Conservation (phyloP, 2,888 invertebrate genomes). For the Syrista parreyssii region DNA sequence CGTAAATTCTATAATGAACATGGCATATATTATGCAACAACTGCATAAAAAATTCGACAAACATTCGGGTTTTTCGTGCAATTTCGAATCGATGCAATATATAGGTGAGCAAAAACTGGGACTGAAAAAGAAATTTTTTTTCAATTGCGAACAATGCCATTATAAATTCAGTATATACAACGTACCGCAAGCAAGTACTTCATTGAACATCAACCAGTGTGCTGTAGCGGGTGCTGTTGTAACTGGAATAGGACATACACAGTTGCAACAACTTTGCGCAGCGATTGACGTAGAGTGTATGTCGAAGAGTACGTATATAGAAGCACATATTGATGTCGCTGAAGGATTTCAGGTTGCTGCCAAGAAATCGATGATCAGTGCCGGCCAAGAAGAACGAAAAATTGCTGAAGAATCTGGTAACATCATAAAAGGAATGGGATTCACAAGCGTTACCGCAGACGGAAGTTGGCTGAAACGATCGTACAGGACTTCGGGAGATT, state of each 20-base stretch:
- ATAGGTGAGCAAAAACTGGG: no score
- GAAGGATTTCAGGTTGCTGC: not conserved
- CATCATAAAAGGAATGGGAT: not conserved
- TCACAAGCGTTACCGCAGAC: not conserved
- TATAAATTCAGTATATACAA: no score
- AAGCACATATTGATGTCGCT: not conserved
- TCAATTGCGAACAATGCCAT: no score
- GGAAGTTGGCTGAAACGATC: not conserved
- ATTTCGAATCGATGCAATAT: no score
- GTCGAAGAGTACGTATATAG: not conserved
- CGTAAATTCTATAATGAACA: no score
- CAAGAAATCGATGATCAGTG: not conserved
- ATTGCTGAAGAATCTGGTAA: not conserved
- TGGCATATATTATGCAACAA: no score
- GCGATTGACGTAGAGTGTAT: not conserved
- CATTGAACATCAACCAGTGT: no score
- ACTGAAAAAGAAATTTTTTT: no score
- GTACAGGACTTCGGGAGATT: not conserved
- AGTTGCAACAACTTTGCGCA: not conserved
- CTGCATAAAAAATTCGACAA: no score
- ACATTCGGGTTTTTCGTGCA: no score
- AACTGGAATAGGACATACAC: not conserved
- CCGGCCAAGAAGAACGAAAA: not conserved
- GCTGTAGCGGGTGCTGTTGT: not conserved
- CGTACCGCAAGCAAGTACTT: no score